These are phyloP conservation scores for Acanthochromis polyacanthus DNA, from an alignment of 2,113 vertebrate species.

Conservation along the genomic window DNA sequence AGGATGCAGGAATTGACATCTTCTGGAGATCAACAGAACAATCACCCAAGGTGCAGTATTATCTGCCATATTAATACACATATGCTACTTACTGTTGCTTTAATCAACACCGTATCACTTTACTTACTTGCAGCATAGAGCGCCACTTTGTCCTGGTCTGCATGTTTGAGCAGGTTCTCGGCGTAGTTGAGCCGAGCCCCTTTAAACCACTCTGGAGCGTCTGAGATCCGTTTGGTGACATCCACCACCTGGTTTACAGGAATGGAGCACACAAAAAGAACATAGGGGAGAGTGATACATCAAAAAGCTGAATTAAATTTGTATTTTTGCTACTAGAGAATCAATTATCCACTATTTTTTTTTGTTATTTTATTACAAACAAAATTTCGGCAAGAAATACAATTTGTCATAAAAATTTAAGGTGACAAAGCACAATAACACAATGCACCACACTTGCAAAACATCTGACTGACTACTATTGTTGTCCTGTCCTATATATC, in stretches of 20 bases:
- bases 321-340: no score
- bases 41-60: background rate
- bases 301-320: background rate
- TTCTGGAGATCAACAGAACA: background rate
- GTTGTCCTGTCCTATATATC: background rate
- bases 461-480: background rate
- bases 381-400: no score
- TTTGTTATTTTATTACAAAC: background rate
- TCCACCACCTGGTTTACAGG: conserved; percentile 89
- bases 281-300: conserved; percentile 10
- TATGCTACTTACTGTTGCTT: background rate
- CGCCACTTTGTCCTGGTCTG: conserved; percentile 93
- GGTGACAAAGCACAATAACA: no score
- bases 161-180: conserved; percentile 93
- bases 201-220: conserved; percentile 95
- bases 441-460: background rate
- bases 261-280: conserved; percentile 15
- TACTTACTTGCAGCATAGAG: conserved; percentile 93
- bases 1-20: background rate
- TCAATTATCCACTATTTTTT: no score
- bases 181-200: conserved; percentile 95
- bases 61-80: no score
- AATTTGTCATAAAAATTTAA: background rate
- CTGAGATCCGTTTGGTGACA: conserved; percentile 88
- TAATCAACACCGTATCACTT: background rate